Evolutionary conservation across 2,797 vertebrate genomes (phyloP).

Genomic region (Bradypus variegatus): DNA sequence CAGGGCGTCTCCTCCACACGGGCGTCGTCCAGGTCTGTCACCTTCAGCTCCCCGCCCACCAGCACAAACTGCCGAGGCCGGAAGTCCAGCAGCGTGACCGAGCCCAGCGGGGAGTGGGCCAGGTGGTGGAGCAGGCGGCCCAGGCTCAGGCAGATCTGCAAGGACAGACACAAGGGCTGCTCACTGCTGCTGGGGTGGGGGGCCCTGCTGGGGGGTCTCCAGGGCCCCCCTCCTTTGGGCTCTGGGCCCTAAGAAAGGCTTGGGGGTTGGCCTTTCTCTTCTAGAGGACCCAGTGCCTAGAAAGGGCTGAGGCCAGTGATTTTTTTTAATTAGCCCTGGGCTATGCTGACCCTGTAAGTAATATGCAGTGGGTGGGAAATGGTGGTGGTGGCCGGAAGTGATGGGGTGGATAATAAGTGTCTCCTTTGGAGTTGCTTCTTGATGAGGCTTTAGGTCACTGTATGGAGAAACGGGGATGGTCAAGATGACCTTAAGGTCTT

Average conservation of each 20-base stretch:
- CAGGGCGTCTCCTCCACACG: slow-evolving; percentile 83
- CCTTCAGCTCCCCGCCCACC: slow-evolving; percentile 85
- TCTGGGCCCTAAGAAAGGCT: background rate
- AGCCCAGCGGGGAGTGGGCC: slow-evolving; percentile 87
- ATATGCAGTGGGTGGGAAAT: background rate
- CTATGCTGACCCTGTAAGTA: background rate
- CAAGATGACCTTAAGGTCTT: background rate
- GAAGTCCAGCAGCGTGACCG: slow-evolving; percentile 87
- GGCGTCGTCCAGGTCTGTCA: slow-evolving; percentile 87
- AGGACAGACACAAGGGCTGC: slow-evolving; percentile 38
- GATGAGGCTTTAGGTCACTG: background rate
- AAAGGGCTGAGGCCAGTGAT: background rate
- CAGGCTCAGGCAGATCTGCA: slow-evolving; percentile 87
- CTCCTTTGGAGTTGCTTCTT: background rate
- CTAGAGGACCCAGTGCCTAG: background rate
- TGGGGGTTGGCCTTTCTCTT: background rate
- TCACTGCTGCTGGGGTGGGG: background rate
- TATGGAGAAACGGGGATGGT: background rate
- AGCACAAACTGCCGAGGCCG: slow-evolving; percentile 90
- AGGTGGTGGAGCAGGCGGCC: slow-evolving; percentile 85
- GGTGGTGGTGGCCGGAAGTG: background rate
- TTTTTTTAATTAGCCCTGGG: background rate
- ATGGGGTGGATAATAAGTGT: no score
- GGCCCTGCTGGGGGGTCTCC: no score
- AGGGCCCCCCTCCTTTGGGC: background rate